Conservation (phyloP, 92 coral and sea anemone genomes). For the Virgularia gustaviana region DNA sequence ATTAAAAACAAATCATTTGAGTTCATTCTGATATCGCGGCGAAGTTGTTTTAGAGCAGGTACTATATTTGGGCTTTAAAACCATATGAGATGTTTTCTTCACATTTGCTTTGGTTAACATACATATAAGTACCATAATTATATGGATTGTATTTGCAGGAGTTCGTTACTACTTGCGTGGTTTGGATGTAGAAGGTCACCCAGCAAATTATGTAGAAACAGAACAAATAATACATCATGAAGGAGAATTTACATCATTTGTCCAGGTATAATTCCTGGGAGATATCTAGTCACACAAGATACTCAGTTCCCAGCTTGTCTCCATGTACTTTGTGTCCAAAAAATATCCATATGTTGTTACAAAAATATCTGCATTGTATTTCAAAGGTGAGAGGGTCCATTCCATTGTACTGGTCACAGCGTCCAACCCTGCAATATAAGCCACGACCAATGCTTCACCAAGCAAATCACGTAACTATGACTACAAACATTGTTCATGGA, state of each 20-base stretch:
- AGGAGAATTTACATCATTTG: slow-evolving; percentile 71
- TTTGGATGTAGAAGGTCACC: slow-evolving; percentile 79
- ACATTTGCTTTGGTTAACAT: background rate
- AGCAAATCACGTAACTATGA: slow-evolving; percentile 79
- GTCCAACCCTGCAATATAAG: slow-evolving; percentile 88
- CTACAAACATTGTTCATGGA: too few species aligned
- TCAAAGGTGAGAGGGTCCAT: slow-evolving; percentile 97
- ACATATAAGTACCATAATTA: background rate
- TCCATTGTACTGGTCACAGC: slow-evolving; percentile 92
- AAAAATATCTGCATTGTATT: too few species aligned
- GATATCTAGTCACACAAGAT: too few species aligned
- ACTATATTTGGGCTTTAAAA: background rate
- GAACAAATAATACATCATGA: slow-evolving; percentile 78
- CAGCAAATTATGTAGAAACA: slow-evolving; percentile 95
- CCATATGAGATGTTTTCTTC: background rate
- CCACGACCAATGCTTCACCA: slow-evolving; percentile 70
- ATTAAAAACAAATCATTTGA: slow-evolving; percentile 86
- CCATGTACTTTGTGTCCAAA: too few species aligned
- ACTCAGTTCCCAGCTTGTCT: too few species aligned
- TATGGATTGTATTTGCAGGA: slow-evolving; percentile 48
- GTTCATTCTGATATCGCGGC: slow-evolving; percentile 79
- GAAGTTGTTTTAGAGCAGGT: slow-evolving; percentile 99
- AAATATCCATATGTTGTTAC: too few species aligned
- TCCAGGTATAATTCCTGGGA: slow-evolving; percentile 78
- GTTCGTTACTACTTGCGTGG: slow-evolving; percentile 87